A percentile compares a stretch with the other conserved stretches of the same genome.
Evolutionary conservation across 2,113 vertebrate species (phyloP).

Genomic region (Xiphophorus couchianus): DNA sequence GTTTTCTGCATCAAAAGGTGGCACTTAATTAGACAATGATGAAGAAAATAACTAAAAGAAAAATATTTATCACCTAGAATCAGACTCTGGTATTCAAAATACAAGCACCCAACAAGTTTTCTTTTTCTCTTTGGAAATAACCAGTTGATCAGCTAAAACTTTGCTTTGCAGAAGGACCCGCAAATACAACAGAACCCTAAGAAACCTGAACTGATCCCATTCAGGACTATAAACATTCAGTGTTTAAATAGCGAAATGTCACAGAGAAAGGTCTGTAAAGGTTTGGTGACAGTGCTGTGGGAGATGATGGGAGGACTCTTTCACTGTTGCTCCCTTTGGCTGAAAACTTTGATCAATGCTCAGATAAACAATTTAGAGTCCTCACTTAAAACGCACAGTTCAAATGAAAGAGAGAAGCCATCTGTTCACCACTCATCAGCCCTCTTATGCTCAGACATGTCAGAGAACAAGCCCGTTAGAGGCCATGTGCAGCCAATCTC

Average conservation of each 20-base stretch:
- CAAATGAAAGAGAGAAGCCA: slow-evolving; percentile 41
- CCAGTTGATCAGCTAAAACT: neutral
- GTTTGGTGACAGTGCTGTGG: neutral
- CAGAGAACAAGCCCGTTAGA: slow-evolving; percentile 27
- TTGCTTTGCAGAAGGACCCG: no score
- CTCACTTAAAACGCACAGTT: slow-evolving; percentile 54
- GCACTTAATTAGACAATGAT: no score
- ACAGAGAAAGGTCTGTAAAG: neutral
- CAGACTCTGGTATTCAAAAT: slow-evolving; percentile 44
- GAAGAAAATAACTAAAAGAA: no score
- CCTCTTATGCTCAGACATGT: slow-evolving; percentile 50
- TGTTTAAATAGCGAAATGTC: no score
- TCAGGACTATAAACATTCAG: no score
- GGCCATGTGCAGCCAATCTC: slow-evolving; percentile 22
- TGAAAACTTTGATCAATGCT: slow-evolving; percentile 51
- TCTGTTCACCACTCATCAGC: slow-evolving; percentile 46
- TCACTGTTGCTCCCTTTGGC: slow-evolving; percentile 41
- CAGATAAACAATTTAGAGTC: slow-evolving; percentile 45
- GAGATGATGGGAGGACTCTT: slow-evolving; percentile 15
- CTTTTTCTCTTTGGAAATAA: slow-evolving; percentile 35
- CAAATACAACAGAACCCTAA: no score
- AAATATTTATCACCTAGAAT: neutral
- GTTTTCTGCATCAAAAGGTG: no score
- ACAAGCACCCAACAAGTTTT: slow-evolving; percentile 31
- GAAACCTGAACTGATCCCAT: no score